Conservation (phyloP, 2,888 invertebrate species). For the Oxytorus armatus region DNA sequence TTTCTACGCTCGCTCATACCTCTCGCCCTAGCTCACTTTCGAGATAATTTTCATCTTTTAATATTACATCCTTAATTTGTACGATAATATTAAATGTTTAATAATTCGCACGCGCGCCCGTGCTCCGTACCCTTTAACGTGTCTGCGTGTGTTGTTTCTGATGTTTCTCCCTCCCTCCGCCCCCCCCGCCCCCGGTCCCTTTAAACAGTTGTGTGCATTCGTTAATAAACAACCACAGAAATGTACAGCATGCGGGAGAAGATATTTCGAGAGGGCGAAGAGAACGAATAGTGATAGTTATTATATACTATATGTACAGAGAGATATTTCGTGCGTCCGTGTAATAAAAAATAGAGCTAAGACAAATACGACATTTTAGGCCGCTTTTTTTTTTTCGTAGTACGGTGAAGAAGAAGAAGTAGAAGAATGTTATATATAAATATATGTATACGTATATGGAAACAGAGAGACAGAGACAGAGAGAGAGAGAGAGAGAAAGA, state of each 20-base stretch:
- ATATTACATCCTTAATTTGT: conserved; percentile 5
- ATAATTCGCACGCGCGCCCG: conserved; percentile 66
- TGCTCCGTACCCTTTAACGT: conserved; percentile 34
- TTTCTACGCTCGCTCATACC: conserved; percentile 2
- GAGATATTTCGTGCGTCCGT: conserved; percentile 19
- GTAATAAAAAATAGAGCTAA: conserved; percentile 32
- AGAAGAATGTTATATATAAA: conserved; percentile 43
- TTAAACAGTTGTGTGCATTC: conserved; percentile 7
- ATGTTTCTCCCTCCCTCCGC: too few relatives aligned
- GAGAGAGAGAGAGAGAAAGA: too few relatives aligned
- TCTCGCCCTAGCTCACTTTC: conserved; percentile 33
- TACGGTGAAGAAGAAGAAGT: conserved; percentile 60
- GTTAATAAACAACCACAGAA: conserved; percentile 19
- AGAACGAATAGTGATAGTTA: conserved; percentile 2
- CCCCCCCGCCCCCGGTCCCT: too few relatives aligned
- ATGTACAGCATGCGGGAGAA: conserved; percentile 41
- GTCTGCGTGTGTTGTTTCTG: conserved; percentile 35
- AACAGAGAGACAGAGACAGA: too few relatives aligned
- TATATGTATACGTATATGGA: conserved; percentile 7
- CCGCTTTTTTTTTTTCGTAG: conserved; percentile 60
- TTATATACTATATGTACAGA: conserved; percentile 21
- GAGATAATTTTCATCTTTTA: conserved; percentile 59
- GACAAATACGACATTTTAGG: conserved; percentile 47
- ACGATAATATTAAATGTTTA: conserved; percentile 23
- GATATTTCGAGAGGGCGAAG: conserved; percentile 38